Percentiles rank a stretch among this genome's conserved stretches.
These are phyloP conservation scores for Hippocampus guttulatus DNA, from an alignment of 2,113 vertebrate genomes.

Conservation along the genomic window DNA sequence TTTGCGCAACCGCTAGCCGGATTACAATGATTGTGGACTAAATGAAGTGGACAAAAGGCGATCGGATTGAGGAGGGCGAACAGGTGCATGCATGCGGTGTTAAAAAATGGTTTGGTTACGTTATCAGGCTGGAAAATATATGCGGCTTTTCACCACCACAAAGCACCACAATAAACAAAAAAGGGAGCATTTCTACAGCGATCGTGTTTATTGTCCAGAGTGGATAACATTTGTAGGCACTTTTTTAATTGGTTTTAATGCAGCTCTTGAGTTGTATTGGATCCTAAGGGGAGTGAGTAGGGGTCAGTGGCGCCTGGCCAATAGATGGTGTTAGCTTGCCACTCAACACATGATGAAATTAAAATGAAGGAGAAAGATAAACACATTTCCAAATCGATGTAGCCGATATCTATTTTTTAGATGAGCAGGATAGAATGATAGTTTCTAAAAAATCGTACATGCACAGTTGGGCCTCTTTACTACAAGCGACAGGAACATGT, in stretches of 20 bases:
- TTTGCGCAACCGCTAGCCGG: conserved; percentile 40
- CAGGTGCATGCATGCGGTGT: conserved; percentile 1
- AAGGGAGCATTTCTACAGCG: background rate
- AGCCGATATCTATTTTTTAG: background rate
- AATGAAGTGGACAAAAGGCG: background rate
- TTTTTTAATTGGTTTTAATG: too few species aligned
- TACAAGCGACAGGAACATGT: too few species aligned
- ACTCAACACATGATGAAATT: background rate
- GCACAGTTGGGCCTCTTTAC: background rate
- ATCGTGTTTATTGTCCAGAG: too few species aligned
- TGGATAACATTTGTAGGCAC: too few species aligned
- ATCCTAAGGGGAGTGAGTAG: background rate
- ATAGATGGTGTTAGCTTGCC: background rate
- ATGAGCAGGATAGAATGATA: too few species aligned
- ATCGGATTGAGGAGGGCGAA: background rate
- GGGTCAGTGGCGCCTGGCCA: too few species aligned
- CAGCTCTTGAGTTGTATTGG: too few species aligned
- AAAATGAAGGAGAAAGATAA: background rate
- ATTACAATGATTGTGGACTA: conserved; percentile 1
- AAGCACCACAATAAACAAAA: background rate
- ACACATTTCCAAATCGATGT: background rate
- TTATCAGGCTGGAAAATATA: background rate
- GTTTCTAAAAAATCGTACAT: background rate
- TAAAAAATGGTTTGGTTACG: background rate
- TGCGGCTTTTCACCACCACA: background rate